phyloP scores from a whole-genome alignment of 2,888 invertebrate species.

The Rotaria sp. region DNA sequence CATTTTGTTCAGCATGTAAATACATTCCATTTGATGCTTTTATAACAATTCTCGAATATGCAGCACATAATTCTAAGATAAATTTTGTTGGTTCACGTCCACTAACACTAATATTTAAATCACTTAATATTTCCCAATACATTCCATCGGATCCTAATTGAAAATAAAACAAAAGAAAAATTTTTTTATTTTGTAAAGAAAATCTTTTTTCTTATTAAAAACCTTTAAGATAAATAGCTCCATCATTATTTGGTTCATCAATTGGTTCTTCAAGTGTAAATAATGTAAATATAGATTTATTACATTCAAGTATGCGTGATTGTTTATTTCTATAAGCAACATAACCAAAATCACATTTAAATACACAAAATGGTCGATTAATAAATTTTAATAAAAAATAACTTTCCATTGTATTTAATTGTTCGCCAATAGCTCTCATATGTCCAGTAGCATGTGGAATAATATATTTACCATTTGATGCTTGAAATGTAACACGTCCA shows the following conservation, averaged over 20 bases:
- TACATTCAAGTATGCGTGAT: slow-evolving; percentile 79
- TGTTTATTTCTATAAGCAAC: slow-evolving; percentile 75
- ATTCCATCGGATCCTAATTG: slow-evolving; percentile 38
- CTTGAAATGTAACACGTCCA: slow-evolving; percentile 81
- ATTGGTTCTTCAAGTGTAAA: slow-evolving; percentile 71
- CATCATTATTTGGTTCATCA: slow-evolving; percentile 64
- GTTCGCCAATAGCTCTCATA: slow-evolving; percentile 76
- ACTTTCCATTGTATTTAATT: slow-evolving; percentile 73
- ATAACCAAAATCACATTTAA: slow-evolving; percentile 90
- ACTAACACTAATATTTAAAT: slow-evolving; percentile 72
- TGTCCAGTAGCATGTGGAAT: slow-evolving; percentile 89
- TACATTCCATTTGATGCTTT: slow-evolving; percentile 64
- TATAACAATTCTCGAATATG: slow-evolving; percentile 77
- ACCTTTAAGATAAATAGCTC: slow-evolving; percentile 81
- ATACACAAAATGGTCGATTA: slow-evolving; percentile 75
- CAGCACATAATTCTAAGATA: slow-evolving; percentile 75
- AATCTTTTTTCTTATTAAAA: background rate
- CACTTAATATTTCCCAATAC: slow-evolving; percentile 84
- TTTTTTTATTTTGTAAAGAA: background rate
- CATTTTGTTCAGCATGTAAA: slow-evolving; percentile 53
- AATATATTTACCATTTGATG: slow-evolving; percentile 85
- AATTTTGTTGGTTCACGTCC: slow-evolving; percentile 75
- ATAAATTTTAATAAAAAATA: slow-evolving; percentile 44
- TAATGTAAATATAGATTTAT: slow-evolving; percentile 86
- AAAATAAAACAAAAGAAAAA: background rate